phyloP scores from a whole-genome alignment of 1,140 invertebrate genomes.

The Sweltsa coloradensis region DNA sequence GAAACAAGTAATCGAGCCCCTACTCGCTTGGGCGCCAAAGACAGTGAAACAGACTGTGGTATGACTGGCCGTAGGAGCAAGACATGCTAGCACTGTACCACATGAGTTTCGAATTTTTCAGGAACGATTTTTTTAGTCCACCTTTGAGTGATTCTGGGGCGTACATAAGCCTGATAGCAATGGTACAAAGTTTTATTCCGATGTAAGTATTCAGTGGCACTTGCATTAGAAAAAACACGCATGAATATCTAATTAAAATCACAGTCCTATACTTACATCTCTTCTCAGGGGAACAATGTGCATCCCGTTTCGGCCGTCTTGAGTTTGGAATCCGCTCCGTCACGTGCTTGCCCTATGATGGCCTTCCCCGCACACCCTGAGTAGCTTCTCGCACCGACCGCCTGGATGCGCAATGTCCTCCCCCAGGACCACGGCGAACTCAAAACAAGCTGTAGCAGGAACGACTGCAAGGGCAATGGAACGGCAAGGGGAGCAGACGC shows the following conservation, averaged over 20 bases:
- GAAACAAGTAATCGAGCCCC: too few species aligned
- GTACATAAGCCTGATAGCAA: too few species aligned
- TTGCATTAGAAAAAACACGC: background rate
- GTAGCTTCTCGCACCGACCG: constrained; percentile 57
- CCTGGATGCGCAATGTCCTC: constrained; percentile 46
- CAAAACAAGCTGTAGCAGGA: constrained; percentile 63
- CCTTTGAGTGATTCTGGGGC: too few species aligned
- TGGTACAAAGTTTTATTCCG: too few species aligned
- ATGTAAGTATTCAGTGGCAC: background rate
- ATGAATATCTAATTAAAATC: background rate
- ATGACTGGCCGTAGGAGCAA: too few species aligned
- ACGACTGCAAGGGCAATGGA: constrained; percentile 43
- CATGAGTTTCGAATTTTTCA: too few species aligned
- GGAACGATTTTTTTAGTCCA: too few species aligned
- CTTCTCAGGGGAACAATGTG: background rate
- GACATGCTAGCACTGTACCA: too few species aligned
- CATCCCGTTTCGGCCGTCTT: constrained; percentile 28
- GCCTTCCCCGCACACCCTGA: constrained; percentile 39
- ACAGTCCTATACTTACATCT: background rate
- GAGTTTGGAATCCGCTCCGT: background rate
- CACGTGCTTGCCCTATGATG: background rate
- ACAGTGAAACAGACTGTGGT: too few species aligned
- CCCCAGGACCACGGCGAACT: constrained; percentile 55
- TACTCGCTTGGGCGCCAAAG: too few species aligned
- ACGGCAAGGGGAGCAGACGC: constrained; percentile 39